Percentiles rank a stretch among this genome's conserved stretches.
These are phyloP conservation scores for Byasa hedistus DNA, from an alignment of 2,888 invertebrate genomes.

Conservation along the genomic window DNA sequence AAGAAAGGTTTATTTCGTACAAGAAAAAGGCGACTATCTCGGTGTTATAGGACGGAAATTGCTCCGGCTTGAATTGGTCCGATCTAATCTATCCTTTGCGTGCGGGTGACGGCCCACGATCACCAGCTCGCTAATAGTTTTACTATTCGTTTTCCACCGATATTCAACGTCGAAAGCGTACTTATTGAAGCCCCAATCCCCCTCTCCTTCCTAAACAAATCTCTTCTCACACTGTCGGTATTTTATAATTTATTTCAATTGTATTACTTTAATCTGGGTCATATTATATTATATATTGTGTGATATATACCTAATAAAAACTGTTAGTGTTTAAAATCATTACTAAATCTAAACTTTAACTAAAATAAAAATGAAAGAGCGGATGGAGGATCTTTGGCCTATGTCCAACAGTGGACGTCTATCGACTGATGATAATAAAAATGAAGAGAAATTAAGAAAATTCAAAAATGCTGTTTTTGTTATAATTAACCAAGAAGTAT, in stretches of 20 bases:
- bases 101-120: constrained; percentile 52
- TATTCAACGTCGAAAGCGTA: constrained; percentile 1
- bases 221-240: background rate
- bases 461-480: no score
- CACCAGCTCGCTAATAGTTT: constrained; percentile 47
- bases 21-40: constrained; percentile 48
- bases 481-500: no score
- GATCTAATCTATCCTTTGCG: constrained; percentile 74
- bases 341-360: no score
- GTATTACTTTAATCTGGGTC: background rate
- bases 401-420: no score
- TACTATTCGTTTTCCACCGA: constrained; percentile 10
- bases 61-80: constrained; percentile 57
- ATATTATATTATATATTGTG: no score
- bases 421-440: no score
- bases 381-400: no score
- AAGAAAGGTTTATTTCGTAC: constrained; percentile 19
- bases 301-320: no score
- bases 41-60: constrained; percentile 66
- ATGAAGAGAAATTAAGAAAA: no score
- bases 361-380: no score
- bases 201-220: background rate
- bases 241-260: background rate
- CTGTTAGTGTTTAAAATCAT: no score
- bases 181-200: background rate